Evolutionary conservation across 1,140 invertebrate species (phyloP).

Genomic region (Psix sp.): DNA sequence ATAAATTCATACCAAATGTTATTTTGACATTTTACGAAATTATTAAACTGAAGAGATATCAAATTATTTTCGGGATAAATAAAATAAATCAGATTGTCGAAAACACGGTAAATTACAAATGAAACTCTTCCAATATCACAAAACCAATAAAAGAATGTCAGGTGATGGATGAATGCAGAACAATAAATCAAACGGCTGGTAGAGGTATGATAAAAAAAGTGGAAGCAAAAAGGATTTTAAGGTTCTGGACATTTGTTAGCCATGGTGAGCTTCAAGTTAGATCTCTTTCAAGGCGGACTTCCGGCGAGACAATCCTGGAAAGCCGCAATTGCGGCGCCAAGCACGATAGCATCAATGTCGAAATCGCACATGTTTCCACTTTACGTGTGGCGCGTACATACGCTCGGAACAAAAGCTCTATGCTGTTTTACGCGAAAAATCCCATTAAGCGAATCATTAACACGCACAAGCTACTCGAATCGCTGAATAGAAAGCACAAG

Average conservation of each 20-base stretch:
- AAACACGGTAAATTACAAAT: conserved; percentile 42
- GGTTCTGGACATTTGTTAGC: conserved; percentile 50
- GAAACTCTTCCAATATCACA: conserved; percentile 18
- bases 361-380: conserved; percentile 70
- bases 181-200: conserved; percentile 45
- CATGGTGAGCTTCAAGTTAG: conserved; percentile 66
- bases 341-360: conserved; percentile 64
- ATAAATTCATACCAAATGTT: too few relatives aligned
- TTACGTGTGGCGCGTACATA: conserved; percentile 63
- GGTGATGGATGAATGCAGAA: conserved; percentile 49
- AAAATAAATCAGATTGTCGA: conserved; percentile 41
- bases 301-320: conserved; percentile 63
- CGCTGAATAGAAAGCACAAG: conserved; percentile 33
- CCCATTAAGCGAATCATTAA: conserved; percentile 56
- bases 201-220: conserved; percentile 32
- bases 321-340: conserved; percentile 54
- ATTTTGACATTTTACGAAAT: too few relatives aligned
- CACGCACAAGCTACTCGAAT: conserved; percentile 37
- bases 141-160: conserved; percentile 40
- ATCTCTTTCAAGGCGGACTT: conserved; percentile 65
- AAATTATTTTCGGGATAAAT: too few relatives aligned
- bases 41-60: too few relatives aligned
- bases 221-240: conserved; percentile 47
- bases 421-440: conserved; percentile 41
- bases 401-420: conserved; percentile 33